These are phyloP conservation scores for Odocoileus hemionus DNA, from an alignment of 2,113 vertebrate genomes.

Conservation along the genomic window DNA sequence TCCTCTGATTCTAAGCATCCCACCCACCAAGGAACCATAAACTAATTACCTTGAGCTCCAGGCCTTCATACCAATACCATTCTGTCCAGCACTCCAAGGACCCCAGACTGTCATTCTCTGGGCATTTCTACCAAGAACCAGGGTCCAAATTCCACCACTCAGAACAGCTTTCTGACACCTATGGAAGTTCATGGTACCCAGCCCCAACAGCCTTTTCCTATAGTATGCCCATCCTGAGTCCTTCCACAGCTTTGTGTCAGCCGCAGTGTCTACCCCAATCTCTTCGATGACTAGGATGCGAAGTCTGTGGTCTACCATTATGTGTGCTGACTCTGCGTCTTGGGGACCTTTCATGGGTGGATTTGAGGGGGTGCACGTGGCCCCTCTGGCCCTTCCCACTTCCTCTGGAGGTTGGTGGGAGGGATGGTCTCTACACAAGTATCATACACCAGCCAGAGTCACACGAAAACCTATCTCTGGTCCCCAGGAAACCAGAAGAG, in stretches of 20 bases:
- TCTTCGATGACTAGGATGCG: background rate
- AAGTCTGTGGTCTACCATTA: background rate
- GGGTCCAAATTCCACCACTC: background rate
- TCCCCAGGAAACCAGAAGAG: background rate
- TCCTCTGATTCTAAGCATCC: background rate
- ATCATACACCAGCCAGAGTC: background rate
- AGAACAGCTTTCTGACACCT: background rate
- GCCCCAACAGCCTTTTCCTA: background rate
- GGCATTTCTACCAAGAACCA: background rate
- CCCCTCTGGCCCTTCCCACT: background rate
- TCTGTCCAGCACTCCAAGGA: background rate
- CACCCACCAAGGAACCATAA: background rate
- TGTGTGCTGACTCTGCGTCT: background rate
- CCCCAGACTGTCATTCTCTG: background rate
- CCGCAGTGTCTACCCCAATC: accelerated
- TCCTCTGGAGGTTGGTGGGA: background rate
- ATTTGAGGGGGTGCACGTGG: background rate
- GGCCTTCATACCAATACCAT: background rate
- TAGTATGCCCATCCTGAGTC: background rate
- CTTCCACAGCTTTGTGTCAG: background rate
- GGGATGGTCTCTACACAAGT: background rate
- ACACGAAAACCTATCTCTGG: background rate
- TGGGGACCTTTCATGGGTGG: background rate
- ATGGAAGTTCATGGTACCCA: background rate
- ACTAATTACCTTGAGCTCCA: background rate